phyloP scores from a whole-genome alignment of 2,797 vertebrate genomes.

The Syndactyla subalaris region DNA sequence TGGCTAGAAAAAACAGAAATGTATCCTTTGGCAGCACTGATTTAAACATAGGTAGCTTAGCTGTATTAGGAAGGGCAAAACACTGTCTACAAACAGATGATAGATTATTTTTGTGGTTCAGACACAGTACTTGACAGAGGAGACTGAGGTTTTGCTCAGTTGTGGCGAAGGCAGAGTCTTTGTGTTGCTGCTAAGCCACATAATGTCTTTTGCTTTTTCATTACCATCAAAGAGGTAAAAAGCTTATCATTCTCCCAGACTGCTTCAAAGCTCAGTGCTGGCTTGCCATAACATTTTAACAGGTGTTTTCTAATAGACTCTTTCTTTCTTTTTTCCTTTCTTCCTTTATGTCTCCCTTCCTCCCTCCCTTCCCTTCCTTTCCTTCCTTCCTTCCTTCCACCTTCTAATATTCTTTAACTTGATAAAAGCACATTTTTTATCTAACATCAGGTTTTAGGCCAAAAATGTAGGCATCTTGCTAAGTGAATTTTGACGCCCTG shows the following conservation, averaged over 20 bases:
- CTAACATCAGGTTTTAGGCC: not conserved
- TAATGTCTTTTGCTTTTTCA: not conserved
- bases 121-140: constrained; percentile 3
- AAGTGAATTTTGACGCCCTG: not conserved
- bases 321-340: fast-evolving
- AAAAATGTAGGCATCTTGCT: not conserved
- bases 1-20: not conserved
- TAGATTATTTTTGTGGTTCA: not conserved
- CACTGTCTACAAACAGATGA: not conserved
- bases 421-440: not conserved
- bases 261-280: not conserved
- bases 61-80: not conserved
- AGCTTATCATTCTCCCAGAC: not conserved
- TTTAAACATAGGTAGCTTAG: not conserved
- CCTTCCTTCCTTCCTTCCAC: no score
- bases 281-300: not conserved
- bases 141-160: not conserved
- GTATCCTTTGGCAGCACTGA: not conserved
- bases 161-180: not conserved
- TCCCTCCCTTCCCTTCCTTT: fast-evolving
- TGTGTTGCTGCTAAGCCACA: constrained; percentile 3
- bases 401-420: not conserved
- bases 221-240: not conserved
- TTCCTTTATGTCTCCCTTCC: fast-evolving
- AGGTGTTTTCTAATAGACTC: not conserved